Evolutionary conservation across 1,140 invertebrate species (phyloP).

Genomic region (Papilio aristodemus): DNA sequence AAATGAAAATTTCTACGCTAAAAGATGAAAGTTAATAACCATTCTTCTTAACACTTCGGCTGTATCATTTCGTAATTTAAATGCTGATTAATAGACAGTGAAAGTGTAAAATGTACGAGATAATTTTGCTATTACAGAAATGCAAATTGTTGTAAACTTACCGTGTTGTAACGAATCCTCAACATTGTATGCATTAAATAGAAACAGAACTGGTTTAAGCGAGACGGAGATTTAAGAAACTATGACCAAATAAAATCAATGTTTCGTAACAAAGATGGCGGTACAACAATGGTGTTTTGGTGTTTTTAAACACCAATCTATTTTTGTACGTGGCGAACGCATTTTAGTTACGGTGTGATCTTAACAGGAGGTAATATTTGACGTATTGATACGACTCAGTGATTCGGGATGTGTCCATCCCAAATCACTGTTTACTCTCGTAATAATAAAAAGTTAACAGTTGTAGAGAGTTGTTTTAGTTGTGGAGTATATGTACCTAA

Average conservation of each 20-base stretch:
- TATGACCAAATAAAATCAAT: constrained; percentile 40
- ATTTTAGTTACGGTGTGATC: constrained; percentile 48
- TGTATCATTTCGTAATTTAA: constrained; percentile 56
- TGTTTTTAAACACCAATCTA: constrained; percentile 49
- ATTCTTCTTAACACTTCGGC: constrained; percentile 50
- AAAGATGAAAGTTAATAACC: constrained; percentile 71
- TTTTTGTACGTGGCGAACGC: constrained; percentile 47
- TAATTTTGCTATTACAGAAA: constrained; percentile 23
- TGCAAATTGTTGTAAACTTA: constrained; percentile 39
- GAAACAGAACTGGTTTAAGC: constrained; percentile 47
- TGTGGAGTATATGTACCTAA: too few relatives aligned
- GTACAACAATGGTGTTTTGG: constrained; percentile 49
- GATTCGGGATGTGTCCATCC: background rate
- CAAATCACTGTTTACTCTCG: too few relatives aligned
- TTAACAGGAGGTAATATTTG: constrained; percentile 48
- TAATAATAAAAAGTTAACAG: too few relatives aligned
- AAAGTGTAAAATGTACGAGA: constrained; percentile 36
- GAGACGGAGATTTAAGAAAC: constrained; percentile 34
- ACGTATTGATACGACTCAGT: background rate
- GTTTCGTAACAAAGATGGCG: constrained; percentile 44
- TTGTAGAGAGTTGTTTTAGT: too few relatives aligned
- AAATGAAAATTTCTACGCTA: constrained; percentile 61
- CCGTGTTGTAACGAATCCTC: constrained; percentile 44
- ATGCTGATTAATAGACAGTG: constrained; percentile 41
- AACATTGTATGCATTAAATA: constrained; percentile 51